Evolutionary conservation across 2,797 vertebrate genomes (phyloP).

Genomic region (Falco novaeseelandiae): DNA sequence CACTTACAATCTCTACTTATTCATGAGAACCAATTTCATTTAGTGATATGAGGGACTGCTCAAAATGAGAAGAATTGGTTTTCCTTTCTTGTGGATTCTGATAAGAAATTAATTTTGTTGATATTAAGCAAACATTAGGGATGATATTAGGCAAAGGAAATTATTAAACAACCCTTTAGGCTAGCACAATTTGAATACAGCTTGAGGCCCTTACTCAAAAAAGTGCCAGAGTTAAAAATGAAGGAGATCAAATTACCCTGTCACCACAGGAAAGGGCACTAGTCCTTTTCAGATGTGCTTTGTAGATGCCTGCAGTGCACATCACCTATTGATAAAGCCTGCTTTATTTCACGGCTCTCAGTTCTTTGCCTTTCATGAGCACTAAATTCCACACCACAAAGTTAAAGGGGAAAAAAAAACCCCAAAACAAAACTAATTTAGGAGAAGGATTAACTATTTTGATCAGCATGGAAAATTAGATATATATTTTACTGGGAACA

Average conservation of each 20-base stretch:
- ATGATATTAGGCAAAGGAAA: conserved; percentile 63
- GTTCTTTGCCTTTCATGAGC: conserved; percentile 78
- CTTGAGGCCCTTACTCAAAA: conserved; percentile 67
- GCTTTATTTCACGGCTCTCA: conserved; percentile 81
- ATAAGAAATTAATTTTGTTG: conserved; percentile 60
- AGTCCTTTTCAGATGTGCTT: conserved; percentile 73
- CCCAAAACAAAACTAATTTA: conserved; percentile 74
- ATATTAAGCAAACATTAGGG: conserved; percentile 55
- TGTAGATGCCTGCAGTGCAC: conserved; percentile 76
- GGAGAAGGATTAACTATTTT: conserved; percentile 80
- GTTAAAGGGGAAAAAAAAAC: conserved; percentile 53
- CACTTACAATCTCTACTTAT: not conserved
- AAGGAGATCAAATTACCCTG: conserved; percentile 81
- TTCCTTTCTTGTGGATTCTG: not conserved
- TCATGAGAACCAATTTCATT: not conserved
- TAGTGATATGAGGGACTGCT: not conserved
- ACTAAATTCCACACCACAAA: conserved; percentile 83
- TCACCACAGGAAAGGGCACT: conserved; percentile 75
- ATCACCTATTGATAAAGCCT: conserved; percentile 82
- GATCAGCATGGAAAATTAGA: conserved; percentile 78
- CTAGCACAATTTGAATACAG: conserved; percentile 70
- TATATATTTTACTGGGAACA: conserved; percentile 62
- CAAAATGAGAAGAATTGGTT: not conserved
- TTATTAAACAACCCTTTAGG: conserved; percentile 69
- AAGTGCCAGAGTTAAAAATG: conserved; percentile 72